Conservation (phyloP, 2,888 invertebrate species). For the Machimus atricapillus region DNA sequence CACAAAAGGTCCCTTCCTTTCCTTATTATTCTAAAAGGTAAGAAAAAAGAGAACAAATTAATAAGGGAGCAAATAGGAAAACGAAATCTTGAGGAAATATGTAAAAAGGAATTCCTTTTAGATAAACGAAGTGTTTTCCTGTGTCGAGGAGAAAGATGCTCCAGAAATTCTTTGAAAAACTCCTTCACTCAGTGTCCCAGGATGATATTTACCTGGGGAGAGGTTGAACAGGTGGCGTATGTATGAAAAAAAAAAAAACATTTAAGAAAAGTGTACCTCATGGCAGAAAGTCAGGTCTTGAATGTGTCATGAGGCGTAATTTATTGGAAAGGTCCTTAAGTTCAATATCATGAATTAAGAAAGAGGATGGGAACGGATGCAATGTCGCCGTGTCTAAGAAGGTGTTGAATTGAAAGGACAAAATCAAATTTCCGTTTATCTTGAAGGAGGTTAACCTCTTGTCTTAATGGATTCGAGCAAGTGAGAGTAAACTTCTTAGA, state of each 20-base stretch:
- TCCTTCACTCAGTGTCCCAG: not conserved
- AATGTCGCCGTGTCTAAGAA: not conserved
- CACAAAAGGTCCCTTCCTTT: not conserved
- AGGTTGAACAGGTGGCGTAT: not conserved
- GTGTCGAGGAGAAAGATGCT: not conserved
- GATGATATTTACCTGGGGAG: not conserved
- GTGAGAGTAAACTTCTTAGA: not conserved
- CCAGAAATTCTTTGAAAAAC: not conserved
- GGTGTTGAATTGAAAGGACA: not conserved
- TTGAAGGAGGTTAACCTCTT: not conserved
- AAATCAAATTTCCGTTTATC: not conserved
- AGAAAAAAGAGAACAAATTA: not conserved
- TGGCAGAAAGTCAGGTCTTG: not conserved
- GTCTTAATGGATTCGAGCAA: not conserved
- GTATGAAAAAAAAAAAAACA: not conserved
- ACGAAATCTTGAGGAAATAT: not conserved
- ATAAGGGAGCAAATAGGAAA: not conserved
- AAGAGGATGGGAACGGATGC: not conserved
- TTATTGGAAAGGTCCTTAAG: constrained; percentile 25
- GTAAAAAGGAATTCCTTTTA: not conserved
- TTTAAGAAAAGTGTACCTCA: not conserved
- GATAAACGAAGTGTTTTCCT: constrained; percentile 1
- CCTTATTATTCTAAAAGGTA: not conserved
- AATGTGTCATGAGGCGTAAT: constrained; percentile 14
- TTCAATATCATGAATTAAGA: constrained; percentile 12